A percentile compares a stretch with the other conserved stretches of the same genome.
These are phyloP conservation scores for Tipula confusa DNA, from an alignment of 2,888 invertebrate species.

Conservation along the genomic window DNA sequence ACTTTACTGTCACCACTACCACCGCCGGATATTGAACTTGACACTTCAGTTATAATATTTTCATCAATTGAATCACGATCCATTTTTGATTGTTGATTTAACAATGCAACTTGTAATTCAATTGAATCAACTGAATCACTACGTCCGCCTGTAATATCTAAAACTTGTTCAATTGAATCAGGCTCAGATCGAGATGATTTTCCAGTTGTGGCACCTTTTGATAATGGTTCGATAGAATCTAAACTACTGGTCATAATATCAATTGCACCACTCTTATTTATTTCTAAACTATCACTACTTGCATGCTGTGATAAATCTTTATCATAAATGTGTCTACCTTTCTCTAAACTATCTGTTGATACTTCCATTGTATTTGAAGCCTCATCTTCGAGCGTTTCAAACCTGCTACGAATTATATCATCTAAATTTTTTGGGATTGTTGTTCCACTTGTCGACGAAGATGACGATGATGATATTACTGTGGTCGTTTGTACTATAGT, in stretches of 20 bases:
- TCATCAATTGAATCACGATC: constrained; percentile 39
- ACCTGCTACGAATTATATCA: constrained; percentile 48
- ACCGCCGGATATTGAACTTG: constrained; percentile 34
- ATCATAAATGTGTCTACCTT: constrained; percentile 25
- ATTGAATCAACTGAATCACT: constrained; percentile 47
- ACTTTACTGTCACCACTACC: constrained; percentile 33
- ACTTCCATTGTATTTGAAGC: constrained; percentile 56
- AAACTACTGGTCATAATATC: constrained; percentile 57
- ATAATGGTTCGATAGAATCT: constrained; percentile 49
- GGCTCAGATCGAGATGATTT: constrained; percentile 43
- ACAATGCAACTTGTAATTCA: constrained; percentile 41
- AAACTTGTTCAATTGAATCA: constrained; percentile 45
- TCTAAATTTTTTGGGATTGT: constrained; percentile 38
- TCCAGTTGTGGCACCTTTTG: constrained; percentile 46
- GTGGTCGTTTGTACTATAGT: constrained; percentile 41
- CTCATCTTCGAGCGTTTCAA: constrained; percentile 44
- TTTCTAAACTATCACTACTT: constrained; percentile 65
- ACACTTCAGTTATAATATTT: constrained; percentile 39
- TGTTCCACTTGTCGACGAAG: neutral
- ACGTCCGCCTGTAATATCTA: constrained; percentile 38
- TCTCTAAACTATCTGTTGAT: constrained; percentile 61
- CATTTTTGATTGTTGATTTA: constrained; percentile 35
- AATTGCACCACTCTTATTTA: constrained; percentile 52
- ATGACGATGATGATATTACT: constrained; percentile 32
- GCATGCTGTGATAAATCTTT: constrained; percentile 51